Evolutionary conservation across 2,888 invertebrate species (phyloP), one percentile per base, ranked within the genome.

Genomic region (Papilio protenor): DNA sequence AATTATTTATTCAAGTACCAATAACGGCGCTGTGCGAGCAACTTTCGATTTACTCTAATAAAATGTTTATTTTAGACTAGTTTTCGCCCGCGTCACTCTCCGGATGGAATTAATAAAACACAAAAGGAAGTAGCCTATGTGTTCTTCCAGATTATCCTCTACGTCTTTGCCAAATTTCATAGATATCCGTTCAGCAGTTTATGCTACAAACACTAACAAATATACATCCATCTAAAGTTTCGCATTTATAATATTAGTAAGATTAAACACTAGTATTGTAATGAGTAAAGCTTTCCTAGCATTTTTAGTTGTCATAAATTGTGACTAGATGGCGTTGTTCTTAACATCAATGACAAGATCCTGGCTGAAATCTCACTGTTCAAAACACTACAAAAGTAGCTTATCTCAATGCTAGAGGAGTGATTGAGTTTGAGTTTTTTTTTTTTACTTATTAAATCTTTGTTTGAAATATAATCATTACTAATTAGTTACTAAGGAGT

Each of bases 1-100:
- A 33, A 33, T 59, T 64, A 33, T 64, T 64, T 64, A 64, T 64
- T 64, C 33, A 64, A 64, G 64, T 33, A 18, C 64, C 64, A 64
- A 64, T 64, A 64, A 33, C 64, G 64, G 64, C 18, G 27, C 4
- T 33, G 8, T 33, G 27, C 16, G 64, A 64, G 64, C 33, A 23
- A 33, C 64, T 33, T 33, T 64, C 23, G 14, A 61, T 33, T 64
- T 33, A 18, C 27, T 16, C 3, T 57, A 8, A 21, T 21, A 2
- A 10, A 57, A 23, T 40, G 0, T 40, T 5, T 40, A 40, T 40
- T 40, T 40, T 40, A 40, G 40, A 2, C 5, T 33, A 33, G 4
- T 5, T 33, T 5, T 33, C 33, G 33, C 33, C 33, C 33, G 33
- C 33, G 33, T 2, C 33, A 33, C 5, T 33, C 5, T 33, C 33